Conservation (phyloP, 2,113 vertebrate species). For the Piliocolobus tephrosceles region DNA sequence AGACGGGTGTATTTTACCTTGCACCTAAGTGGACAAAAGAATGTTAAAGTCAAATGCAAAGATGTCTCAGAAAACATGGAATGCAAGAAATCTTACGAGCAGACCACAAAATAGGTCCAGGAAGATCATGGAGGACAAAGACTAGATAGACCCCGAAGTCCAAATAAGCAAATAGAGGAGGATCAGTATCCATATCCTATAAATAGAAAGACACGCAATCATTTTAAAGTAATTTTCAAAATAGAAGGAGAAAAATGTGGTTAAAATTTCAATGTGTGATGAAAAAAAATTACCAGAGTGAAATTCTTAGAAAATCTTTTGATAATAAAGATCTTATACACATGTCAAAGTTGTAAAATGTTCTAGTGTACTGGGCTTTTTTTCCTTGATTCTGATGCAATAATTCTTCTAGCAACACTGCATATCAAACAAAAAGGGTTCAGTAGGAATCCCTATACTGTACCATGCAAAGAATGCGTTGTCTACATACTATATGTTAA, state of each 20-base stretch:
- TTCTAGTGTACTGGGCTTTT: neutral
- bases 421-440: neutral
- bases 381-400: neutral
- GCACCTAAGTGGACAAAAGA: neutral
- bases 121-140: neutral
- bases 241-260: neutral
- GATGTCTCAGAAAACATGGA: neutral
- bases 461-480: neutral
- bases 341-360: neutral
- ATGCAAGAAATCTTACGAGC: neutral
- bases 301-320: neutral
- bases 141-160: neutral
- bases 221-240: neutral
- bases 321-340: neutral
- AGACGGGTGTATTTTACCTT: neutral
- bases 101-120: neutral
- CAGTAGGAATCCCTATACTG: neutral
- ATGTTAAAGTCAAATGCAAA: neutral
- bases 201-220: neutral
- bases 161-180: neutral
- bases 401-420: neutral
- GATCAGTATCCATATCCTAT: neutral
- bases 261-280: neutral
- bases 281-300: neutral
- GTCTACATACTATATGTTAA: neutral